A percentile compares a stretch with the other conserved stretches of the same genome.
These are phyloP conservation scores for Platerodrilus igneus DNA, from an alignment of 2,888 invertebrate genomes.

Conservation along the genomic window DNA sequence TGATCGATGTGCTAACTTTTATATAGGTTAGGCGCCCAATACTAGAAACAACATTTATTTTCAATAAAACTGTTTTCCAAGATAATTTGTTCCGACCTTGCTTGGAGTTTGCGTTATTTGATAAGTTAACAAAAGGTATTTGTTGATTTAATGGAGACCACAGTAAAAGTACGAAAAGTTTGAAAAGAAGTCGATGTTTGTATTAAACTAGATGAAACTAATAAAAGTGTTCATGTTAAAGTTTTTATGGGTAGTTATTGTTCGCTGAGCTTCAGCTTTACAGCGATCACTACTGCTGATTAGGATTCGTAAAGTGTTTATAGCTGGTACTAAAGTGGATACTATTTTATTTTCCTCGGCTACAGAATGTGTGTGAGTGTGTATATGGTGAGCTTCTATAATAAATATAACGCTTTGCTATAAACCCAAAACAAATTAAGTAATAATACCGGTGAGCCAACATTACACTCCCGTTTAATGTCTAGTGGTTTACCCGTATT, in stretches of 20 bases:
- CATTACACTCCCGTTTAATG: slow-evolving; percentile 22
- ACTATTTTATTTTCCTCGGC: slow-evolving; percentile 21
- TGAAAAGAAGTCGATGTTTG: no score
- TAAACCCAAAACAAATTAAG: slow-evolving; percentile 24
- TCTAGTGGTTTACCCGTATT: slow-evolving; percentile 19
- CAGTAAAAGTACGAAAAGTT: no score
- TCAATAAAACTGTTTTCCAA: no score
- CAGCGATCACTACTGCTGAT: slow-evolving; percentile 14
- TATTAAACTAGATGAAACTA: no score
- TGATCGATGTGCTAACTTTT: no score
- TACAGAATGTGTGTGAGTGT: no score
- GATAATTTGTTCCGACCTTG: no score
- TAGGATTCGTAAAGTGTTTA: slow-evolving; percentile 18
- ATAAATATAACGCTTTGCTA: slow-evolving; percentile 22
- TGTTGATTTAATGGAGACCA: no score
- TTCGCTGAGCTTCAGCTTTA: slow-evolving; percentile 18
- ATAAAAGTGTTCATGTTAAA: slow-evolving; percentile 12
- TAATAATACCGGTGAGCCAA: slow-evolving; percentile 24
- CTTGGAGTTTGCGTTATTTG: no score
- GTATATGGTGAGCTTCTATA: slow-evolving; percentile 14
- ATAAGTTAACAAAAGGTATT: no score
- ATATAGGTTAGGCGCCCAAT: no score
- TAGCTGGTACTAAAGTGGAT: slow-evolving; percentile 16
- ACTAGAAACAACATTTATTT: no score
- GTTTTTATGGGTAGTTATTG: slow-evolving; percentile 15